phyloP scores from a whole-genome alignment of 1,140 invertebrate genomes.

The Bombus huntii region DNA sequence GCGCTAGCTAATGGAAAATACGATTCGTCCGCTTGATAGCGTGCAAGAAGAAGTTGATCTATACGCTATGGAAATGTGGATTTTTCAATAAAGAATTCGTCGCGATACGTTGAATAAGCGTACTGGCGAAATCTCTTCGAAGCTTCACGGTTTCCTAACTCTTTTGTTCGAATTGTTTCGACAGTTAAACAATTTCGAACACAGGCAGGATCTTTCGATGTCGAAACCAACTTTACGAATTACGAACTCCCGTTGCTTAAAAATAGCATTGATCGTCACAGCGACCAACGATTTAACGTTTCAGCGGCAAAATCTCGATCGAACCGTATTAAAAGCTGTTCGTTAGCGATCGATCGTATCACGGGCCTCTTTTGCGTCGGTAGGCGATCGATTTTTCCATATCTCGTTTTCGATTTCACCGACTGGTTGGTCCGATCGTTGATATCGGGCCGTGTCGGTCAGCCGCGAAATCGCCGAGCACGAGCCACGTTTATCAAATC shows the following conservation, averaged over 20 bases:
- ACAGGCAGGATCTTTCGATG: no score
- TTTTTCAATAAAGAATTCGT: background rate
- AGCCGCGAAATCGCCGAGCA: constrained; percentile 11
- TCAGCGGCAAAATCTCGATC: background rate
- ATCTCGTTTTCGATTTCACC: constrained; percentile 22
- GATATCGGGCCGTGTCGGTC: constrained; percentile 9
- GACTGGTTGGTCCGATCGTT: constrained; percentile 8
- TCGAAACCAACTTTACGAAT: no score
- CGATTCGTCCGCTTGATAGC: background rate
- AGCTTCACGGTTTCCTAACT: fast-evolving
- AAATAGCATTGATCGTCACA: background rate
- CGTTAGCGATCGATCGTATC: background rate
- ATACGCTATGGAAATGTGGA: background rate
- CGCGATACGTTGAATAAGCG: no score
- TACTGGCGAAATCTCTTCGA: no score
- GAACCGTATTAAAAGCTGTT: constrained; percentile 14
- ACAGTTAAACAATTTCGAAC: no score
- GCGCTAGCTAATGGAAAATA: background rate
- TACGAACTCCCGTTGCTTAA: no score
- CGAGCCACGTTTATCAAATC: constrained; percentile 21
- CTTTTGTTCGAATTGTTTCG: no score
- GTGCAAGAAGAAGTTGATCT: background rate
- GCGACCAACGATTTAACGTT: background rate
- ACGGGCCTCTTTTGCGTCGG: background rate
- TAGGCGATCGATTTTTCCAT: constrained; percentile 3